Conservation (phyloP, 1,140 invertebrate genomes). For the Drosophila arizonae region DNA sequence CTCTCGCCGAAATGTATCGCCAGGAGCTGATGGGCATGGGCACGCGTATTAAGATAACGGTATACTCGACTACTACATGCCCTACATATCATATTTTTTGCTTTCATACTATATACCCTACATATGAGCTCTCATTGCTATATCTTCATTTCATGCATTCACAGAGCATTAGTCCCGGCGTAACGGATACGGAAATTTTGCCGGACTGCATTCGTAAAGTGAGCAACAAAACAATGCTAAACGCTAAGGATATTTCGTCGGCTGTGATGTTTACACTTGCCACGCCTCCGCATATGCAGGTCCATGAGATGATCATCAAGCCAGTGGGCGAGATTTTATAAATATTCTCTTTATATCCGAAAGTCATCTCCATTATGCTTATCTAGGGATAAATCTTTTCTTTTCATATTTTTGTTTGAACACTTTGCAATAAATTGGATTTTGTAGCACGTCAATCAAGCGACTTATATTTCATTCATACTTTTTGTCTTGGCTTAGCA, state of each 20-base stretch:
- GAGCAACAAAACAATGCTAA: slow-evolving; percentile 52
- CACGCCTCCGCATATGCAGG: slow-evolving; percentile 84
- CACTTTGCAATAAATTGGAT: slow-evolving; percentile 19
- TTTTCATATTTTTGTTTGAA: neutral
- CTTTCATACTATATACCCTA: too few relatives aligned
- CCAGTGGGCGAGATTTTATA: slow-evolving; percentile 69
- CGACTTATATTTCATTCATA: neutral
- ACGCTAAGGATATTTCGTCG: slow-evolving; percentile 84
- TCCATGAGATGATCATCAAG: slow-evolving; percentile 73
- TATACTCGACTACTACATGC: slow-evolving; percentile 75
- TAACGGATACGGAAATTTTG: slow-evolving; percentile 85
- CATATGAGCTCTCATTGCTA: too few relatives aligned
- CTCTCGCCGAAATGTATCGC: slow-evolving; percentile 86
- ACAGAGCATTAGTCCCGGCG: slow-evolving; percentile 85
- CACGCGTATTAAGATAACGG: slow-evolving; percentile 88
- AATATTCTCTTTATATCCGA: neutral
- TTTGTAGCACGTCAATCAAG: slow-evolving; percentile 10
- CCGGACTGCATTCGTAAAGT: slow-evolving; percentile 45
- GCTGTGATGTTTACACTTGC: slow-evolving; percentile 84
- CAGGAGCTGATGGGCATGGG: slow-evolving; percentile 86
- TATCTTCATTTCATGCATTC: neutral
- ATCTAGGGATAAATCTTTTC: slow-evolving; percentile 1
- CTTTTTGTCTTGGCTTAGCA: neutral
- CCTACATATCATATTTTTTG: too few relatives aligned
- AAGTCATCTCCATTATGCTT: neutral